These are phyloP conservation scores for Callinectes sapidus DNA, from an alignment of 2,888 invertebrate species.

Conservation along the genomic window DNA sequence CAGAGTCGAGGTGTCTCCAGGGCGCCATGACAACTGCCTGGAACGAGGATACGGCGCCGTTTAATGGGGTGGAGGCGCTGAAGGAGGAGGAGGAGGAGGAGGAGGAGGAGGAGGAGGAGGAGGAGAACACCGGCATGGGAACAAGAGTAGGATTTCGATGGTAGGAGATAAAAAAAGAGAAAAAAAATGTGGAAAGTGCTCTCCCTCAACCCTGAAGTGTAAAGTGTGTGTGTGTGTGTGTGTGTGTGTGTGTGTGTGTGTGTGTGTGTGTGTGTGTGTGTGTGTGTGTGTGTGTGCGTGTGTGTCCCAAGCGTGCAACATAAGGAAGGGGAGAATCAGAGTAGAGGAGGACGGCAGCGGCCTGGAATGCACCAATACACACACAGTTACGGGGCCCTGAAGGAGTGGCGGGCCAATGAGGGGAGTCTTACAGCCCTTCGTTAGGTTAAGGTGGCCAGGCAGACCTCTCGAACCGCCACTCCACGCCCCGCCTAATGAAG, in stretches of 20 bases:
- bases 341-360: not conserved
- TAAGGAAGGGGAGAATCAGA: not conserved
- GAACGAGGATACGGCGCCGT: not conserved
- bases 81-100: not conserved
- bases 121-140: not conserved
- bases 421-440: not conserved
- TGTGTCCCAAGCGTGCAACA: not conserved
- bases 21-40: not conserved
- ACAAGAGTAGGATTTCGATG: not conserved
- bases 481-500: not conserved
- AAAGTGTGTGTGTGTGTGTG: too few species aligned
- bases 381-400: not conserved
- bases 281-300: not conserved
- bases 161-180: not conserved
- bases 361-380: not conserved
- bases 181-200: not conserved
- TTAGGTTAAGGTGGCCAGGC: not conserved
- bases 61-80: not conserved
- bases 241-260: not conserved
- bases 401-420: not conserved
- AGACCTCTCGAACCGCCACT: not conserved
- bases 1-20: conserved; percentile 11
- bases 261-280: not conserved
- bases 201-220: too few species aligned
- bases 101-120: not conserved